Evolutionary conservation across 1,140 invertebrate species (phyloP), one percentile per base, ranked within the genome.

Genomic region (Drosophila oshimai): DNA sequence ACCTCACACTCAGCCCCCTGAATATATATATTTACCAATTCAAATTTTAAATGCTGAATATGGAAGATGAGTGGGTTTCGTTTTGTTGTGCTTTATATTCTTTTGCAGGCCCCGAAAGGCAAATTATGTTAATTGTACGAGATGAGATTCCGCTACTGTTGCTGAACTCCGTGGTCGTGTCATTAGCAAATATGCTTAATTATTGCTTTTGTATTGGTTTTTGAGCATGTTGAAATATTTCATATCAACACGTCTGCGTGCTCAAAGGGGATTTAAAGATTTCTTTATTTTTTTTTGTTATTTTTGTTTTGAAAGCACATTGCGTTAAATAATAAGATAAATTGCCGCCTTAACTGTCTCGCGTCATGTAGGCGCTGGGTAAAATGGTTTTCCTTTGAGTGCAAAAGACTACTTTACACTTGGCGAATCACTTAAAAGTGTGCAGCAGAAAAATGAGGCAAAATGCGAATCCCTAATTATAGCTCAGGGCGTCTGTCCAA

Each of bases 381-480:
- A 65, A 51, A 67, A 68, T 34, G 34, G 60, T 31, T 65, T 50
- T 41, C 41, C 18, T 29, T 26, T 64, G 22, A 60, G 45, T 51
- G 26, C 51, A 61, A 42, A 41, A 51, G 49, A 67, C 49, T 53
- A 31, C 74, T 67, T 77, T 65, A 34, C 58, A 42, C 36, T 45
- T 34, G 57, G 36, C 69, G 55, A 69, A 71, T 73, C 60, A 73
- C 74, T 64, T 46, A 60, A 49, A 34, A 51, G 71, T 64, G 42
- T 65, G 20, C 57, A 49, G 20, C 57, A 49, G 46, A 55, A 54
- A 69, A 73, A 69, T 62, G 51, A 62, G 54, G 53, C 54, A 60
- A 60, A 58, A 74, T 83, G 69, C 53, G 69, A 69, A 84, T 78
- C 51, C 42, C 57, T 75, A 69, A 60, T 78, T 54, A 74, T 68